Percentiles rank a stretch among this genome's conserved stretches.
These are phyloP conservation scores for Cyanoderma ruficeps DNA, from an alignment of 2,113 vertebrate species.

Conservation along the genomic window DNA sequence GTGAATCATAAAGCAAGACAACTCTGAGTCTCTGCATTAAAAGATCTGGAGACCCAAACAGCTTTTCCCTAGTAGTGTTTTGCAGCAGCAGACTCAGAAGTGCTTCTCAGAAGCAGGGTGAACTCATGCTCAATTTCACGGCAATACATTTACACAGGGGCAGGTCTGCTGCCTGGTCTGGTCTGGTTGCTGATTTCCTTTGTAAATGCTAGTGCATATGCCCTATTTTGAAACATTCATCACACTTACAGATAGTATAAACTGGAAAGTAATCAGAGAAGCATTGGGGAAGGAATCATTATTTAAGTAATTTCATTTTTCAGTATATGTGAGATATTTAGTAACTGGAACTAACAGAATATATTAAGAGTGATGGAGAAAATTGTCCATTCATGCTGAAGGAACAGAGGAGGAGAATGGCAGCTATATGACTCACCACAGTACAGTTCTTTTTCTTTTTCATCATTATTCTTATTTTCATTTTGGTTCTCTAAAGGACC, in stretches of 20 bases:
- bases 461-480: conserved; percentile 9
- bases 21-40: background rate
- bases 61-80: background rate
- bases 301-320: background rate
- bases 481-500: background rate
- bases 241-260: background rate
- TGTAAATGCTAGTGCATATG: background rate
- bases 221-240: background rate
- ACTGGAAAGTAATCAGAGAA: background rate
- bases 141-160: background rate
- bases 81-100: background rate
- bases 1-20: background rate
- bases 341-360: background rate
- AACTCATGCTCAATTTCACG: background rate
- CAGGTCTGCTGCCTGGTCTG: background rate
- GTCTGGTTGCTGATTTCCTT: background rate
- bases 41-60: background rate
- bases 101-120: background rate
- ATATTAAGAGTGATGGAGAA: background rate
- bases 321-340: background rate
- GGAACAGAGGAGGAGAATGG: background rate
- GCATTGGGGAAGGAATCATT: background rate
- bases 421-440: background rate
- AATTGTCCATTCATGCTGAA: background rate
- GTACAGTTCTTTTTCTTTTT: background rate